Conservation (phyloP, 2,888 invertebrate genomes). For the Nephrotoma flavescens region DNA sequence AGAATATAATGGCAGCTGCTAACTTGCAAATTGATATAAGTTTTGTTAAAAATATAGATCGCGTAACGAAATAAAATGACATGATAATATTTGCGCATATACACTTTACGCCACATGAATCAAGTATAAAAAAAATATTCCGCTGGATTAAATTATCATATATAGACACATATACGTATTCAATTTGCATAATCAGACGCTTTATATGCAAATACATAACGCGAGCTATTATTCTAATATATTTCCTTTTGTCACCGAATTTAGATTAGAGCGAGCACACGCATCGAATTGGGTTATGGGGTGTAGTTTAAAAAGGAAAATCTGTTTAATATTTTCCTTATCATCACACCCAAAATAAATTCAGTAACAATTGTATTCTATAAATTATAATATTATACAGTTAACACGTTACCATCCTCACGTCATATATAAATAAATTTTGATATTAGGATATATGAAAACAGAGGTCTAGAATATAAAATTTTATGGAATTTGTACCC, state of each 20-base stretch:
- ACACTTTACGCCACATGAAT: background rate
- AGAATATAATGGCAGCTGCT: background rate
- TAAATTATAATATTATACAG: background rate
- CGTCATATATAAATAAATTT: background rate
- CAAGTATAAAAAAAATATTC: background rate
- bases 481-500: background rate
- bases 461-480: background rate
- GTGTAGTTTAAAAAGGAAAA: background rate
- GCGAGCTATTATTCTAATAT: background rate
- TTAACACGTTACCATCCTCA: background rate
- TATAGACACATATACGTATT: background rate
- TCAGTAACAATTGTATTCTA: background rate
- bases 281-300: background rate
- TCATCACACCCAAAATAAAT: background rate
- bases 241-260: background rate
- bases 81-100: background rate
- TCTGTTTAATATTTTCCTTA: background rate
- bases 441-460: background rate
- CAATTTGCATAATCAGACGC: background rate
- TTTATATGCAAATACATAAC: background rate
- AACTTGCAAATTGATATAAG: background rate
- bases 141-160: background rate
- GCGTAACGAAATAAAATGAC: background rate
- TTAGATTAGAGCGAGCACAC: background rate
- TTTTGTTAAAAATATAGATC: background rate